phyloP scores from a whole-genome alignment of 2,797 vertebrate species.

The Hozukius guyotensis region DNA sequence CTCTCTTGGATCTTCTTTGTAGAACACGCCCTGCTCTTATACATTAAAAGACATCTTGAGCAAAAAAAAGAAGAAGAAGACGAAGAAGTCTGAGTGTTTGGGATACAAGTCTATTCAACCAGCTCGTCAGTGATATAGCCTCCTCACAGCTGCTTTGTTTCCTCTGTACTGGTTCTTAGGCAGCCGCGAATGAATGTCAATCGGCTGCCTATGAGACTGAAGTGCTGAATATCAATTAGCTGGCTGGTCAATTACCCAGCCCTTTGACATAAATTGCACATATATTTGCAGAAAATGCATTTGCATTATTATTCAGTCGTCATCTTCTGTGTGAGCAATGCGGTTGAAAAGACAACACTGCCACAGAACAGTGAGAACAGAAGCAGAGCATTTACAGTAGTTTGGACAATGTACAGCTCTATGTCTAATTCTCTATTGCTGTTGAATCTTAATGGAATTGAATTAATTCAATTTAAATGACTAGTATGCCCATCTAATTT shows the following conservation, averaged over 20 bases:
- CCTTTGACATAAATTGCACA: conserved; percentile 2
- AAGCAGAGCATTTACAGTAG: not conserved
- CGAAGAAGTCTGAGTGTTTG: not conserved
- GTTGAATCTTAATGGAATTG: not conserved
- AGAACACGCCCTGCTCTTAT: conserved; percentile 33
- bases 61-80: conserved; percentile 2
- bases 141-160: conserved; percentile 43
- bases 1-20: conserved; percentile 62
- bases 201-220: conserved; percentile 17
- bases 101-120: conserved; percentile 39
- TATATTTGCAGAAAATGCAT: conserved; percentile 4
- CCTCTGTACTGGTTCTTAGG: conserved; percentile 6
- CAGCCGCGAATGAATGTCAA: conserved; percentile 31
- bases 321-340: not conserved
- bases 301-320: not conserved
- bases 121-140: conserved; percentile 28
- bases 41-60: conserved; percentile 64
- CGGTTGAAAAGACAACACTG: not conserved
- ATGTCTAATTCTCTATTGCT: not conserved
- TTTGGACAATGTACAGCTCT: not conserved
- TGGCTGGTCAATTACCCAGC: conserved; percentile 22
- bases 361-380: not conserved
- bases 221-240: conserved; percentile 33
- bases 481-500: no score
- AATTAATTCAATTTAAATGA: not conserved